These are phyloP conservation scores for Pseudanteris insignis DNA, from an alignment of 2,888 invertebrate genomes.

Conservation along the genomic window DNA sequence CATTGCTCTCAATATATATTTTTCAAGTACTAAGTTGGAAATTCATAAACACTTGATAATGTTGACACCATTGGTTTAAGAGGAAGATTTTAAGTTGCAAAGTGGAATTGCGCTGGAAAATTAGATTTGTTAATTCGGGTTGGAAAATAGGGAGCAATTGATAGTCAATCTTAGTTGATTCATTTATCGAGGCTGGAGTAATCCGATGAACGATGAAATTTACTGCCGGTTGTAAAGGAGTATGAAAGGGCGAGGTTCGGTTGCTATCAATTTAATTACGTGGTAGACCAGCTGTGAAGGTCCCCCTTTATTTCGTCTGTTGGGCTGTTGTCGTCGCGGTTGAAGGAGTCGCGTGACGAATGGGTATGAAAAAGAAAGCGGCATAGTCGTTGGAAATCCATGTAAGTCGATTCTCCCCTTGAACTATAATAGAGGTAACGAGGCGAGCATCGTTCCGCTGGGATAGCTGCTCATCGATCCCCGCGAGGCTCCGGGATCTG, in stretches of 20 bases:
- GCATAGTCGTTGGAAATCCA: conserved; percentile 39
- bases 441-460: conserved; percentile 43
- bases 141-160: too few species aligned
- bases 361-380: conserved; percentile 37
- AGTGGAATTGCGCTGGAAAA: too few species aligned
- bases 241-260: conserved; percentile 35
- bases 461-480: conserved; percentile 40
- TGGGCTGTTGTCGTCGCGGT: conserved; percentile 35
- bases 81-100: too few species aligned
- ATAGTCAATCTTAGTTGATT: conserved; percentile 35
- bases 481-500: conserved; percentile 31
- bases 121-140: too few species aligned
- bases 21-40: too few species aligned
- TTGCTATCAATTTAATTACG: conserved; percentile 45
- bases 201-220: conserved; percentile 35
- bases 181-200: conserved; percentile 33
- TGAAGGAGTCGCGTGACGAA: conserved; percentile 44
- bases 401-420: conserved; percentile 44
- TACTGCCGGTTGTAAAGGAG: conserved; percentile 26
- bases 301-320: conserved; percentile 33
- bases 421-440: conserved; percentile 44
- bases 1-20: too few species aligned
- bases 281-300: conserved; percentile 40
- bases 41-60: too few species aligned
- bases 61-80: too few species aligned